These are phyloP conservation scores for Diorhabda sublineata DNA, from an alignment of 1,140 invertebrate species.

Conservation along the genomic window DNA sequence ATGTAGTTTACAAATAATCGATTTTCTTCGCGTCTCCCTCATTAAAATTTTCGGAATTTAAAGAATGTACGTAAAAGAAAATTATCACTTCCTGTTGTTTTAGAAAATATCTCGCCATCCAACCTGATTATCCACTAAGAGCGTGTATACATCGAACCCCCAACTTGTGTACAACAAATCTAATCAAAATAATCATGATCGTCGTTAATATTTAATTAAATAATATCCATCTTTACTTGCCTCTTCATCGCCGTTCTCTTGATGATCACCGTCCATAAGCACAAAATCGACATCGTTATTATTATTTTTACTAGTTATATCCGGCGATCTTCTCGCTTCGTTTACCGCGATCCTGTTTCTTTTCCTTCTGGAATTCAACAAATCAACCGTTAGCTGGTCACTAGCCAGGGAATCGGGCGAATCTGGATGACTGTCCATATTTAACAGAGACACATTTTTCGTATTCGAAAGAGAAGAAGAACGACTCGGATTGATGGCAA, in stretches of 20 bases:
- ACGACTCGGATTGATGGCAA: conserved; percentile 14
- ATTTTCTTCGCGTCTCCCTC: too few species aligned
- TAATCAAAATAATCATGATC: too few species aligned
- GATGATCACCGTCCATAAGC: conserved; percentile 50
- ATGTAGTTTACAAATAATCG: too few species aligned
- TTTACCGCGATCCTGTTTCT: conserved; percentile 33
- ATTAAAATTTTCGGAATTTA: too few species aligned
- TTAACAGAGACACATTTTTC: conserved; percentile 24
- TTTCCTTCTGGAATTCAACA: conserved; percentile 39
- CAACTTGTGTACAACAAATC: too few species aligned
- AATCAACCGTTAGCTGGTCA: conserved; percentile 43
- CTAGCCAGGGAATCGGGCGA: conserved; percentile 45
- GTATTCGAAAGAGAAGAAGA: conserved; percentile 28
- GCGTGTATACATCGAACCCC: too few species aligned
- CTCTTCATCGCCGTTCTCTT: conserved; percentile 50
- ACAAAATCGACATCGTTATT: conserved; percentile 56
- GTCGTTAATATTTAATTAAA: too few species aligned
- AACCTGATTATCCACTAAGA: too few species aligned
- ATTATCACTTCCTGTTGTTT: too few species aligned
- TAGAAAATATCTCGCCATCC: too few species aligned
- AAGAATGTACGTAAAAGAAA: too few species aligned
- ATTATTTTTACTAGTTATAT: conserved; percentile 46
- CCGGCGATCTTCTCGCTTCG: conserved; percentile 41
- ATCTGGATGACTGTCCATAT: conserved; percentile 42
- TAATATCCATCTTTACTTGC: conserved; percentile 44